A percentile compares a stretch with the other conserved stretches of the same genome.
phyloP scores from a whole-genome alignment of 2,797 vertebrate genomes.

The Hoplostethus atlanticus region DNA sequence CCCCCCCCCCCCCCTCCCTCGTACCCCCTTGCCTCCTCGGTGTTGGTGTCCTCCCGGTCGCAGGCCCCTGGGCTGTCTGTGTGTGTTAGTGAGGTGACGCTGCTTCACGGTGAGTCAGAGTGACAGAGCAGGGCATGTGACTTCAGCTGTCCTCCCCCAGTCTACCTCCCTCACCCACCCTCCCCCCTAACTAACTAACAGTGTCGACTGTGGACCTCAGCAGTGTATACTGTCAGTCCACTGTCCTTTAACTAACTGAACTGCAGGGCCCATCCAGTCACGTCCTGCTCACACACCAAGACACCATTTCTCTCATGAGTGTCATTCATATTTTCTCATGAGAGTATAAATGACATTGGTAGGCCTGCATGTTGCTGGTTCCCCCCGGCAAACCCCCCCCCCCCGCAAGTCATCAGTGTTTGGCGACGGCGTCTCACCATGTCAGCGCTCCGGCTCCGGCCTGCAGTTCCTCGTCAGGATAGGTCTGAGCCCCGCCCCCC shows the following conservation, averaged over 20 bases:
- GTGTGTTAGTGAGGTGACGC: slow-evolving; percentile 69
- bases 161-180: slow-evolving; percentile 6
- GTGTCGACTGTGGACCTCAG: background rate
- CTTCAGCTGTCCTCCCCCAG: slow-evolving; percentile 59
- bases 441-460: slow-evolving; percentile 23
- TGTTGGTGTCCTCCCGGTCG: slow-evolving; percentile 58
- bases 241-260: slow-evolving; percentile 2
- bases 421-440: slow-evolving; percentile 9
- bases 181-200: background rate
- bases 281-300: background rate
- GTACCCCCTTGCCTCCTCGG: slow-evolving; percentile 24
- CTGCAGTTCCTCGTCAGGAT: slow-evolving; percentile 46
- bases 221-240: background rate
- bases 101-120: slow-evolving; percentile 68
- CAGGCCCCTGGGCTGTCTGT: slow-evolving; percentile 69
- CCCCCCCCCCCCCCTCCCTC: background rate
- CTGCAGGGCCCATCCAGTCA: slow-evolving; percentile 7
- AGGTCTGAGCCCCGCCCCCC: slow-evolving; percentile 16
- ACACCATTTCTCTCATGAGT: slow-evolving; percentile 22
- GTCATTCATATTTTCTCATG: slow-evolving; percentile 21
- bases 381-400: background rate
- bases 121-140: slow-evolving; percentile 64
- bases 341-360: slow-evolving; percentile 33
- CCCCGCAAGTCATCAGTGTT: background rate
- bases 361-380: background rate